These are phyloP conservation scores for Jacana jacana DNA, from an alignment of 2,113 vertebrate species.

Conservation along the genomic window DNA sequence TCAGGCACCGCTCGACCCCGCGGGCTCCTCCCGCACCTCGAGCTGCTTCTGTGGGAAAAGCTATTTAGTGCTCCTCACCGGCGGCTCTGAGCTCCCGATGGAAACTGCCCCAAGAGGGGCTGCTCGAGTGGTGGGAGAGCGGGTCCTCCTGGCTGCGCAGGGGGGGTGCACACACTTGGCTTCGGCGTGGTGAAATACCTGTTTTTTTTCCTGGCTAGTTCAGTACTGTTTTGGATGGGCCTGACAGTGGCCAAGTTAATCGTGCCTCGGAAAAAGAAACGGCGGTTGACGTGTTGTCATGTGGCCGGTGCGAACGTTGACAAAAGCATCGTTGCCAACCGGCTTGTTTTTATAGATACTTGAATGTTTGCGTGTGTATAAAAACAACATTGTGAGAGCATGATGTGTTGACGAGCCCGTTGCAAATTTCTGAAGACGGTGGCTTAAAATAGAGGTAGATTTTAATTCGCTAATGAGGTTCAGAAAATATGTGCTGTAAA, in stretches of 20 bases:
- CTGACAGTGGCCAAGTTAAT: neutral
- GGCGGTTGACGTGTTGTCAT: neutral
- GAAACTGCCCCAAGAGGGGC: neutral
- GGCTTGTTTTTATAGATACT: neutral
- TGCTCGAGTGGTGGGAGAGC: neutral
- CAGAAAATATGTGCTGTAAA: neutral
- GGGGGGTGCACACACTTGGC: neutral
- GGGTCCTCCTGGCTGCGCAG: neutral
- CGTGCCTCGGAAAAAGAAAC: neutral
- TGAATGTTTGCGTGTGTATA: accelerated
- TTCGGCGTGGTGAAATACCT: neutral
- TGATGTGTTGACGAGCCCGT: neutral
- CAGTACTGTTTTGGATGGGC: neutral
- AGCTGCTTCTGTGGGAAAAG: neutral
- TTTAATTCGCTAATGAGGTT: neutral
- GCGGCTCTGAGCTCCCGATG: neutral
- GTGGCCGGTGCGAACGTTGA: neutral
- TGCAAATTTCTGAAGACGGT: neutral
- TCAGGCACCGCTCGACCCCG: neutral
- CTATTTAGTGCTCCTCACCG: neutral
- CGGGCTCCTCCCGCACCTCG: neutral
- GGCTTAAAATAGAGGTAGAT: neutral
- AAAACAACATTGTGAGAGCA: neutral
- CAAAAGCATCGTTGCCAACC: neutral
- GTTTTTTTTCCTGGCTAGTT: neutral